These are phyloP conservation scores for Tetramorium parvispinum DNA, from an alignment of 1,140 invertebrate genomes.

Conservation along the genomic window DNA sequence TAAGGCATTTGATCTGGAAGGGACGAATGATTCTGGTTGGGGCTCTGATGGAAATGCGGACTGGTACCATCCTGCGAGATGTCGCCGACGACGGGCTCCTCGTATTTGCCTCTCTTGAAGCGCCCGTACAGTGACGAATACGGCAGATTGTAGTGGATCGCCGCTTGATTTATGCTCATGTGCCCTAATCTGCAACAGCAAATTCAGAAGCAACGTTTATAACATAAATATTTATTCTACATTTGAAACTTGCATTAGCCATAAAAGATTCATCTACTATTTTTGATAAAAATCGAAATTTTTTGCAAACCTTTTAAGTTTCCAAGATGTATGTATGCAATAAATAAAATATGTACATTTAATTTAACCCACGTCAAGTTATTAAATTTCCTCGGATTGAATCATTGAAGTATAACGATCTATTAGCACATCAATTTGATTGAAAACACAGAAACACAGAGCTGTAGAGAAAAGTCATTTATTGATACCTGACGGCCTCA, in stretches of 20 bases:
- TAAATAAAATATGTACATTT: neutral
- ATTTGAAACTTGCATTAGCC: neutral
- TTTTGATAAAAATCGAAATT: neutral
- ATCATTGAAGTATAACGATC: neutral
- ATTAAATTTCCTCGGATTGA: neutral
- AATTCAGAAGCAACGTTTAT: neutral
- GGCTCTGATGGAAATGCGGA: conserved; percentile 84
- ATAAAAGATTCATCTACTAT: neutral
- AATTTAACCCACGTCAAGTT: conserved; percentile 1
- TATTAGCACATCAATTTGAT: neutral
- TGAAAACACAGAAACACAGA: neutral
- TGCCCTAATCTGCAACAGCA: conserved; percentile 89
- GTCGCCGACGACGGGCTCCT: conserved; percentile 84
- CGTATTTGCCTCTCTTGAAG: conserved; percentile 91
- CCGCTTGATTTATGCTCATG: conserved; percentile 97
- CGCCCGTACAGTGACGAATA: conserved; percentile 95
- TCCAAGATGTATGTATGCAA: neutral
- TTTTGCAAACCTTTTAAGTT: neutral
- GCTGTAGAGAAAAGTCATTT: conserved; percentile 13
- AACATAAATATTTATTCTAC: neutral
- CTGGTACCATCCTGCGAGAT: conserved; percentile 84
- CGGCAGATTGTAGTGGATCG: conserved; percentile 96
- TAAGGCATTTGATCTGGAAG: conserved; percentile 85
- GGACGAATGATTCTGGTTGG: conserved; percentile 84
- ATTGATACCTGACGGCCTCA: conserved; percentile 91